A percentile compares a stretch with the other conserved stretches of the same genome.
Conservation (phyloP, 2,113 vertebrate species). For the Notarius lentiginosus region DNA sequence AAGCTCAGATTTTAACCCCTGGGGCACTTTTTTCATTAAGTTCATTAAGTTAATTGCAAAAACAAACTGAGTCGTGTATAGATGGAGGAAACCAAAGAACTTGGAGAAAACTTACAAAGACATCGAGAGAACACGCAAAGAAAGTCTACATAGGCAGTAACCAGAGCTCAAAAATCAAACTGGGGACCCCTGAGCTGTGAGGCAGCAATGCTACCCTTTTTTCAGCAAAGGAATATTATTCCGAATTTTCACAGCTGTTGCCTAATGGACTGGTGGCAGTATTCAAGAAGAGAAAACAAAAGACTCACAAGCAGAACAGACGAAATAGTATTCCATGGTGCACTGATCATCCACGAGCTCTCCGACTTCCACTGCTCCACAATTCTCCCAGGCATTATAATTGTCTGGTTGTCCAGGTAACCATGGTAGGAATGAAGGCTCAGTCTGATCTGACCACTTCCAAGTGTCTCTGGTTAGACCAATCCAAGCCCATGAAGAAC, state of each 20-base stretch:
- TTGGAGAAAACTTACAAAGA: background rate
- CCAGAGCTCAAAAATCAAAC: background rate
- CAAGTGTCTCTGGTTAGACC: slow-evolving; percentile 28
- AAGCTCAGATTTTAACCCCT: background rate
- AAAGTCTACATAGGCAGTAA: background rate
- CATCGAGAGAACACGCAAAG: background rate
- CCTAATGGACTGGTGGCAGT: background rate
- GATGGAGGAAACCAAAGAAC: too few species aligned
- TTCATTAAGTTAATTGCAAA: background rate
- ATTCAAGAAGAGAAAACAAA: background rate
- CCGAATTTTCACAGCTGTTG: background rate
- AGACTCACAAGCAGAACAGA: slow-evolving; percentile 2
- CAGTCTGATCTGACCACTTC: background rate
- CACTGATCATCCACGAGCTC: background rate
- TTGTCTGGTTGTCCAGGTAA: background rate
- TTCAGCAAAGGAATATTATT: background rate
- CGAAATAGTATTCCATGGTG: background rate
- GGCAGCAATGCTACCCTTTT: background rate
- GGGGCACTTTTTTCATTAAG: too few species aligned
- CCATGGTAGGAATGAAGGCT: background rate
- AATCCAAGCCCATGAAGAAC: background rate
- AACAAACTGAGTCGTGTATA: background rate
- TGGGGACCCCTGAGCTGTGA: background rate
- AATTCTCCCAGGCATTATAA: background rate
- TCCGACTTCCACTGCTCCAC: background rate